phyloP scores from a whole-genome alignment of 2,797 vertebrate genomes.

The Psittacula derbiana region DNA sequence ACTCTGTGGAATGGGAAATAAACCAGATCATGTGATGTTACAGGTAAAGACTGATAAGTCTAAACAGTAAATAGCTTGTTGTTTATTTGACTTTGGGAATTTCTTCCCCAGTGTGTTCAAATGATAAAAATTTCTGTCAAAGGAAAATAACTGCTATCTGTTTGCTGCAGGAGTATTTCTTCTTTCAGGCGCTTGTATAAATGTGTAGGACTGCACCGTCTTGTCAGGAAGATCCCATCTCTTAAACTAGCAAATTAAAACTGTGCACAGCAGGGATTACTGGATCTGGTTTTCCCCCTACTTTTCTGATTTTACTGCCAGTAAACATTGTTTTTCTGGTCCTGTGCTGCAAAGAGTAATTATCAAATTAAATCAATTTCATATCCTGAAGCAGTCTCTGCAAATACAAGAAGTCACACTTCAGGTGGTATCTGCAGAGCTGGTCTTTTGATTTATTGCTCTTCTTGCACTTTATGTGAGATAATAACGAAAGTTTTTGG shows the following conservation, averaged over 20 bases:
- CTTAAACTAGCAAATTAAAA: slow-evolving; percentile 25
- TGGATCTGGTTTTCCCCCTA: background rate
- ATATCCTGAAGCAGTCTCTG: background rate
- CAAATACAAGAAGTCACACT: background rate
- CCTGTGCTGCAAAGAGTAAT: background rate
- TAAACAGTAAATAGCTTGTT: slow-evolving; percentile 25
- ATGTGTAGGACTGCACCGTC: background rate
- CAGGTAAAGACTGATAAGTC: slow-evolving; percentile 37
- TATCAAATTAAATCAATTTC: background rate
- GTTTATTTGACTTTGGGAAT: slow-evolving; percentile 27
- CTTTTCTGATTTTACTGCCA: background rate
- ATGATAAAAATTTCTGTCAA: background rate
- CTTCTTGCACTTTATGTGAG: background rate
- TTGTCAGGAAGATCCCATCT: background rate
- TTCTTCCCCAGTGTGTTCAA: slow-evolving; percentile 12
- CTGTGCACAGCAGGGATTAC: background rate
- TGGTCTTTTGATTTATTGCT: background rate
- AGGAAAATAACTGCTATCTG: slow-evolving; percentile 16
- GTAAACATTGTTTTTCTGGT: background rate
- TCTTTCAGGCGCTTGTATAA: background rate
- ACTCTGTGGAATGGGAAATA: background rate
- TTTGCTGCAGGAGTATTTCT: slow-evolving; percentile 30
- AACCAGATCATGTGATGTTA: background rate
- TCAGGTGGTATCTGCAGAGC: background rate
- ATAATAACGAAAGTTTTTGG: background rate